Percentiles rank a stretch among this genome's conserved stretches.
phyloP scores from a whole-genome alignment of 2,113 vertebrate genomes.

The Hemichromis elongatus region DNA sequence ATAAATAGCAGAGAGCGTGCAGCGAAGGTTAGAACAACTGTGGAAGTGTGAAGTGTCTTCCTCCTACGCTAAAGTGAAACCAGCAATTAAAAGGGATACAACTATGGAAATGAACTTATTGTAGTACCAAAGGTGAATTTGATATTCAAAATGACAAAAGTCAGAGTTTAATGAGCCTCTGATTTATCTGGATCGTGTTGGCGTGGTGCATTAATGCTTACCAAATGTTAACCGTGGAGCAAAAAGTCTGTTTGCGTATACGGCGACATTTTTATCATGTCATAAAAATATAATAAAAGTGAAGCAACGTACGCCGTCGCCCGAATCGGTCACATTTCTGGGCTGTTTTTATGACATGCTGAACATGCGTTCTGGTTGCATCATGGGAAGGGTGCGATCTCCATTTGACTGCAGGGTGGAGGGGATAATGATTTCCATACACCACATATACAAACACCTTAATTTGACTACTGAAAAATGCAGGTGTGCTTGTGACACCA shows the following conservation, averaged over 20 bases:
- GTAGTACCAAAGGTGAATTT: background rate
- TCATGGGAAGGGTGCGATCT: background rate
- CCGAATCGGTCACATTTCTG: background rate
- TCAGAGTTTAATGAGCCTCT: background rate
- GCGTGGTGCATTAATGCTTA: fast-evolving
- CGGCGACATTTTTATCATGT: background rate
- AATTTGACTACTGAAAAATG: background rate
- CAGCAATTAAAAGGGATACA: background rate
- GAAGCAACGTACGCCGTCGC: background rate
- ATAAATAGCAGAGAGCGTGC: fast-evolving
- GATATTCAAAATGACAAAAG: background rate
- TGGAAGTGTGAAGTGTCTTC: background rate
- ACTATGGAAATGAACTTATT: background rate
- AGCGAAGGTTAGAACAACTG: fast-evolving
- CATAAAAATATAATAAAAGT: background rate
- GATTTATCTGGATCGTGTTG: background rate
- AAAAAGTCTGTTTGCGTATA: background rate
- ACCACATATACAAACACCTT: background rate
- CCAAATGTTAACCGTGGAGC: background rate
- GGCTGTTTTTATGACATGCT: background rate
- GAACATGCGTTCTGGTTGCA: background rate
- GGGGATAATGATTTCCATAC: conserved; percentile 30
- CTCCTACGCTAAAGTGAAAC: background rate
- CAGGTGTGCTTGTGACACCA: background rate
- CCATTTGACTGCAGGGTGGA: conserved; percentile 19